Conservation (phyloP, 2,888 invertebrate species). For the Nudaria mundana region DNA sequence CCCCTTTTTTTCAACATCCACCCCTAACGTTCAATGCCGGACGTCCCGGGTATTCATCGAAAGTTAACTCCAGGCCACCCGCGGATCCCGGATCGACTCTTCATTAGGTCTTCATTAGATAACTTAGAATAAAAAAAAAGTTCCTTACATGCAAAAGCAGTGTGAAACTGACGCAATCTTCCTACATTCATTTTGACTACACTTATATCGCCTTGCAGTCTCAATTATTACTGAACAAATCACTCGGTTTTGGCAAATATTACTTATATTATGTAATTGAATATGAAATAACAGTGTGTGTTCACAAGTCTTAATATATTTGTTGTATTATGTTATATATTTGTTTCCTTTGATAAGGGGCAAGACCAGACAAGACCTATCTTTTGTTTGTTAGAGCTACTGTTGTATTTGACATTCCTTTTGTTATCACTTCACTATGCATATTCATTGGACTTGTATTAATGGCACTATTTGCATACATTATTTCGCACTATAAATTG, state of each 20-base stretch:
- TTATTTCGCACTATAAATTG: too few species aligned
- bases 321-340: neutral
- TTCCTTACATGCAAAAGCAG: conserved; percentile 9
- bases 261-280: conserved; percentile 27
- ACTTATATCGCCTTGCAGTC: conserved; percentile 1
- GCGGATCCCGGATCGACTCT: too few species aligned
- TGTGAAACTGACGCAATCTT: conserved; percentile 7
- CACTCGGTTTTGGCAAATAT: conserved; percentile 24
- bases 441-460: too few species aligned
- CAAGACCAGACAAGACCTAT: conserved; percentile 17
- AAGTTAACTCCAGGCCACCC: too few species aligned
- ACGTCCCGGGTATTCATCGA: too few species aligned
- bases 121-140: neutral
- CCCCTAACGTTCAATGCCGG: too few species aligned
- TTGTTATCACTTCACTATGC: neutral
- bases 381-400: neutral
- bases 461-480: too few species aligned
- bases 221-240: conserved; percentile 12
- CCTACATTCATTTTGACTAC: conserved; percentile 6
- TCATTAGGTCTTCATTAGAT: too few species aligned
- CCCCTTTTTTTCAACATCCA: too few species aligned
- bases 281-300: conserved; percentile 25
- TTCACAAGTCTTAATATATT: conserved; percentile 10
- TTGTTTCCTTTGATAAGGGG: conserved; percentile 24
- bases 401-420: neutral